A percentile compares a stretch with the other conserved stretches of the same genome.
Conservation (phyloP, 1,140 invertebrate species). For the Habropoda laboriosa region DNA sequence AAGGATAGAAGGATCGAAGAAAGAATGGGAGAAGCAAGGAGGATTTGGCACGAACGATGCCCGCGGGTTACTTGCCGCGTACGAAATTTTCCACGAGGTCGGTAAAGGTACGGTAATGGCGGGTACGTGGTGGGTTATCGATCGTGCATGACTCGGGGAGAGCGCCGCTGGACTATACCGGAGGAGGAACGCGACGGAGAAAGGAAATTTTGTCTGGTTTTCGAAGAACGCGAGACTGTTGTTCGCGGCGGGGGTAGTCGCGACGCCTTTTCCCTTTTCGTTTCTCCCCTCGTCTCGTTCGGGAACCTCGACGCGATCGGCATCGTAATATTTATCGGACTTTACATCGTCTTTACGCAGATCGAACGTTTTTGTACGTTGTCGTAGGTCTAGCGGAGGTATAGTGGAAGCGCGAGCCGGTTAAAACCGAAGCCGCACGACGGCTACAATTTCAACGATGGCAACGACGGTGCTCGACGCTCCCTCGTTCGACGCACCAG, state of each 20-base stretch:
- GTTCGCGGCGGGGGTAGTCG: constrained; percentile 29
- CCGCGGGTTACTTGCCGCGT: constrained; percentile 39
- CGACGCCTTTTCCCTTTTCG: constrained; percentile 6
- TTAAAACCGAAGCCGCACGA: constrained; percentile 30
- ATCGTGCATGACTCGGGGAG: constrained; percentile 40
- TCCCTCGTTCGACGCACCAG: too few species aligned
- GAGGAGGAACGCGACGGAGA: constrained; percentile 21
- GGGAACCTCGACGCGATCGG: too few species aligned
- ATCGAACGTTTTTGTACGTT: not conserved
- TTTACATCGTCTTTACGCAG: constrained; percentile 65
- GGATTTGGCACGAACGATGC: constrained; percentile 5
- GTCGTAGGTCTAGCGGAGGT: constrained; percentile 26
- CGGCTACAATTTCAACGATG: not conserved
- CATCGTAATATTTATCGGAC: constrained; percentile 75
- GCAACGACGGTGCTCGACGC: too few species aligned
- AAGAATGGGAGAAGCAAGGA: rapidly evolving
- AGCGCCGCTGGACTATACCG: constrained; percentile 14
- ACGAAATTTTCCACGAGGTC: constrained; percentile 47
- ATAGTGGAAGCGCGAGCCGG: not conserved
- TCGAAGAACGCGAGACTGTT: constrained; percentile 36
- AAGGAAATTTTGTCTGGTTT: constrained; percentile 46
- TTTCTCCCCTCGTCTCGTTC: too few species aligned
- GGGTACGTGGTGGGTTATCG: constrained; percentile 54
- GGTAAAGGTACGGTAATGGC: constrained; percentile 40
- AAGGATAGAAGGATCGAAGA: too few species aligned